Evolutionary conservation across 1,140 invertebrate genomes (phyloP), one percentile per base, ranked within the genome.

Genomic region (Theocolax elegans): DNA sequence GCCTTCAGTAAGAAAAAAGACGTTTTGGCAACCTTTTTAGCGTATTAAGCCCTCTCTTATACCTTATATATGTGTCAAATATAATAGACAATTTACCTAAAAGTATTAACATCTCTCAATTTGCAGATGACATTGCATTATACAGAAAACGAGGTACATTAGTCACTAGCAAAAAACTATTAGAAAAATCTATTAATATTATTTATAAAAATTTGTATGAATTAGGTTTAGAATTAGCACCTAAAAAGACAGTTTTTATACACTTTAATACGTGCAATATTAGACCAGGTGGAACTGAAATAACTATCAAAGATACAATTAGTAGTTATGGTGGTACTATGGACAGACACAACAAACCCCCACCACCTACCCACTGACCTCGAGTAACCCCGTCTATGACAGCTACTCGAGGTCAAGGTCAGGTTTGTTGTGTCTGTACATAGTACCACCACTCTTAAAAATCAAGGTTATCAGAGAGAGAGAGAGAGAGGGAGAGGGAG

Each of bases 51-150:
- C 74, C 74, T 1, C 10, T 72, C 1, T 56, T 76, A 3, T 75
- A 72, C 44, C 21, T 56, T 21, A 59, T 77, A 8, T 76, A 74
- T 35, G 67, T 70, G 3, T 38, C 68, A 1, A 42, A 74, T 29
- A 72, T 72, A 15, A 38, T 49, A 7, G 66, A 53, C 4, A 10
- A 51, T 27, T 8, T 70, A 19, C 31, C 31, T 3, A 48, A 17
- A 12, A 56, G 35, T 12, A 31, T 73, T 12, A 8, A 6, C 15
- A 38, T 71, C 9, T 56, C 67, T 29, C 48, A 59, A 27, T 75
- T 72, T 31, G 68, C 74, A 0, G 74, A 75, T 59, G 75, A 76
- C 31, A 73, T 72, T 19, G 66, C 68, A 9, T 2, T 71, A n/a
- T 38, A 27, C n/a, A 17, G 10, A 6, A 64, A 29, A 9, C 31